Base-by-base conservation (phyloP, 2,797 vertebrate genomes). In the Scleropages formosus region DNA sequence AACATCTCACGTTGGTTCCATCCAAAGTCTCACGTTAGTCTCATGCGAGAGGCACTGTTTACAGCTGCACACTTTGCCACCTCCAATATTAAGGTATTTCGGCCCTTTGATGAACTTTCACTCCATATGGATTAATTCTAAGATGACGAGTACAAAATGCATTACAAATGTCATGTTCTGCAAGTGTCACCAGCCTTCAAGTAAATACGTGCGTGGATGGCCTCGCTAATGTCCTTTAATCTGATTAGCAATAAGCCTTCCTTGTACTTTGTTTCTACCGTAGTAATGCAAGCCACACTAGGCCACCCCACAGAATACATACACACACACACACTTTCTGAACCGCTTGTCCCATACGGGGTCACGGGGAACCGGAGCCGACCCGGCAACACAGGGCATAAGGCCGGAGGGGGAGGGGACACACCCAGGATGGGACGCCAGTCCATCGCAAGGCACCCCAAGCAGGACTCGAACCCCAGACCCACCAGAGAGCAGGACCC, bases 191-290 rank as follows among this genome's bases (percentile, higher is more conserved):
- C 10, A 1, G 66, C 44, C 8, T 22, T 11, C 16, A 51, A 47
- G 13, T 12, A 26, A 69, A 53, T 13, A 0, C n/a, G 44, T 20
- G 6, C 22, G 44, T 47, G 47, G 22, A 13, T 20, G 26, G 15
- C 47, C 20, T 27, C 47, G 69, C 7, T 47, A 18, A 22, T 53
- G 20, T 13, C 67, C 47, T 69, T 69, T 47, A 69, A 47, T 26
- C 46, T 69, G 47, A 69, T 18, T 69, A 69, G n/a, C 67, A 15
- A 46, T 47, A 69, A 39, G 67, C 44, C 15, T 69, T n/a, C 67
- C 22, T 53, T 22, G 12, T 15, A 15, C 44, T 13, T 20, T 15
- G 15, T 22, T 13, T 12, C 47, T 69, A 47, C 44, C 47, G 47
- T 47, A 18, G 47, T 18, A 3, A 53, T 12, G 53, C 11, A 18